phyloP scores from a whole-genome alignment of 64 coral and sea anemone genomes.

The Trachythela sp. region DNA sequence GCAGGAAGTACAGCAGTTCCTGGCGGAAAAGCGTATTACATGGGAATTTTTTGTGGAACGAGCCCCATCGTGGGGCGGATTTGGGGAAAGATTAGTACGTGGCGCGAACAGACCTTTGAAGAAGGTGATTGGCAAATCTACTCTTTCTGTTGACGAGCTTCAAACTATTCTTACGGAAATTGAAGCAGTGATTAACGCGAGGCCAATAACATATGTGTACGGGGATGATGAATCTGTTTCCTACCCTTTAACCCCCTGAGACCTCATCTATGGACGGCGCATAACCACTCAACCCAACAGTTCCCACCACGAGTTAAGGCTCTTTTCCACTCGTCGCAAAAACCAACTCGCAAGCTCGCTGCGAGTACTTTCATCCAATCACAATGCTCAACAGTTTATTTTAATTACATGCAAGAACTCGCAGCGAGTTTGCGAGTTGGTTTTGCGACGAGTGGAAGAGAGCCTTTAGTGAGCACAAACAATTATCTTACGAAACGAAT shows the following conservation, averaged over 20 bases:
- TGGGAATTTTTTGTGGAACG: neutral
- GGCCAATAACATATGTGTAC: constrained; percentile 9
- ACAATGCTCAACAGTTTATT: too few relatives aligned
- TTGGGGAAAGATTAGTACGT: neutral
- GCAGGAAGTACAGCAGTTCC: too few relatives aligned
- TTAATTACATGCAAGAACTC: too few relatives aligned
- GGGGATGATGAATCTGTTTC: neutral
- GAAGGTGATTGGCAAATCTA: neutral
- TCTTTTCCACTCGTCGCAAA: too few relatives aligned
- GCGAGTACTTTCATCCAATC: too few relatives aligned
- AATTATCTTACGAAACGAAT: neutral
- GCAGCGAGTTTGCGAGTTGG: too few relatives aligned
- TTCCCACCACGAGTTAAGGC: neutral
- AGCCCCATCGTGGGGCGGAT: neutral
- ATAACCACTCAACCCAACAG: neutral
- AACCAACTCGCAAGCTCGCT: too few relatives aligned
- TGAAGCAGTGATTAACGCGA: neutral
- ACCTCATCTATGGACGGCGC: neutral
- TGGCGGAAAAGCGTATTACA: too few relatives aligned
- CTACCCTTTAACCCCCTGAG: neutral
- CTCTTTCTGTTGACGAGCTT: neutral
- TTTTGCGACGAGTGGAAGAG: too few relatives aligned
- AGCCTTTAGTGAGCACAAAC: neutral
- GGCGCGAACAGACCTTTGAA: neutral
- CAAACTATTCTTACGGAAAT: too few relatives aligned